Evolutionary conservation across 2,888 invertebrate genomes (phyloP), one percentile per base, ranked within the genome.

Genomic region (Trypoxylon attenuatum): DNA sequence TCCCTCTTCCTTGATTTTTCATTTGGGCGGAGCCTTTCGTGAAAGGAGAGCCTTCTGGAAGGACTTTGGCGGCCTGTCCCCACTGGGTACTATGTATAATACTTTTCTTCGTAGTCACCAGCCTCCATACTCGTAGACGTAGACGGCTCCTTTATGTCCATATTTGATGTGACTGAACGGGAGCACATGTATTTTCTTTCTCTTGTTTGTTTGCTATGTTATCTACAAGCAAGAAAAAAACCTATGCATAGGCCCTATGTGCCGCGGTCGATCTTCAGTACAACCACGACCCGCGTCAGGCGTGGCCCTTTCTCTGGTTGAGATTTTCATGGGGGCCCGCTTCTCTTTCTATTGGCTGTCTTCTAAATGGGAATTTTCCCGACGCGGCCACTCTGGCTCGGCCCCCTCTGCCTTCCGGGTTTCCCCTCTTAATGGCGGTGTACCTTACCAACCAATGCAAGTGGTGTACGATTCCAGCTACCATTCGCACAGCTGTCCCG

Each of bases 281-380:
- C 56, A 53, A 55, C 38, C 33, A 19, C 23, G 41, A 54, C 42
- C 59, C 55, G 50, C 33, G 57, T 57, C 65, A 61, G 54, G 62
- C 65, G 67, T 69, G 76, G 39, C 60, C 73, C 73, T 76, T 71
- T 73, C 73, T 62, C 67, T 67, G 33, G 39, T 45, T 38, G 25
- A 56, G 65, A 76, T 74, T 74, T 76, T 74, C 76, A 69, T 54
- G 43, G 46, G 39, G 56, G 50, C 54, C 61, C 58, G 52, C 61
- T 57, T 53, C 53, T 56, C 22, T 39, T 55, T 55, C 13, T 39
- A 74, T 74, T 74, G 74, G 74, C 38, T 41, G 51, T 47, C n/a
- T 13, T n/a, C 42, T 39, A 58, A 74, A 76, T 61, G 60, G 62
- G 69, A 69, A 76, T 61, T 74, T 74, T 74, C 63, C 74, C 73